Base-by-base conservation (phyloP, 2,888 invertebrate genomes). In the Tridacna crocea region DNA sequence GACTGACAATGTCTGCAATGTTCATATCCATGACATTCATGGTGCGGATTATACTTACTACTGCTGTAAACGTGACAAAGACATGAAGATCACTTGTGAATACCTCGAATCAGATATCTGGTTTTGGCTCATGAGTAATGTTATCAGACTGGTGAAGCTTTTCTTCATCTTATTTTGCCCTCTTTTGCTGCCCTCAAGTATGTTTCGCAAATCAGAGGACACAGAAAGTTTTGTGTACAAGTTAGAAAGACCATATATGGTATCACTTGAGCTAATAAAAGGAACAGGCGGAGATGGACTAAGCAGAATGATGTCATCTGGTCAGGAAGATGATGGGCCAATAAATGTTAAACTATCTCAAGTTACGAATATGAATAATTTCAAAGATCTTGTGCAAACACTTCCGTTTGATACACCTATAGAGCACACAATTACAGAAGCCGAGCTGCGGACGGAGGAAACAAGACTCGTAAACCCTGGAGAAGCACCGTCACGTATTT, bases 91-190 rank as follows among this genome's bases (percentile, higher is more conserved):
- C 4, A 58, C 27, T 0, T 88, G 88, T 63, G 55, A 66, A 19
- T 87, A 82, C 72, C 70, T 88, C 15, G 60, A 82, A 13, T 77
- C 83, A 17, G 90, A 89, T 22, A 72, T 85, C 1, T 90, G 90
- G 90, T 83, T 92, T n/a, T 72, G 77, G 15, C 46, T 91, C 19
- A 77, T 92, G 47, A 79, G 91, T 55, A 65, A 75, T 27, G 77
- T 90, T 36, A 88, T 92, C 24, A 68, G 83, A 26, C 47, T 89
- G 11, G 76, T 92, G n/a, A 92, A 92, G 77, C 51, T 91, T 12
- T 22, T 87, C 4, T 87, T 92, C 13, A 79, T 93, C 17, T 80
- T 93, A 51, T 91, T 88, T 74, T 88, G 90, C 75, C 93, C 93
- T 0, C 74, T 89, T 65, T 83, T 91, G 26, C 68, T 93, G 0